Conservation (phyloP, 1,140 invertebrate genomes). For the Arion vulgaris region DNA sequence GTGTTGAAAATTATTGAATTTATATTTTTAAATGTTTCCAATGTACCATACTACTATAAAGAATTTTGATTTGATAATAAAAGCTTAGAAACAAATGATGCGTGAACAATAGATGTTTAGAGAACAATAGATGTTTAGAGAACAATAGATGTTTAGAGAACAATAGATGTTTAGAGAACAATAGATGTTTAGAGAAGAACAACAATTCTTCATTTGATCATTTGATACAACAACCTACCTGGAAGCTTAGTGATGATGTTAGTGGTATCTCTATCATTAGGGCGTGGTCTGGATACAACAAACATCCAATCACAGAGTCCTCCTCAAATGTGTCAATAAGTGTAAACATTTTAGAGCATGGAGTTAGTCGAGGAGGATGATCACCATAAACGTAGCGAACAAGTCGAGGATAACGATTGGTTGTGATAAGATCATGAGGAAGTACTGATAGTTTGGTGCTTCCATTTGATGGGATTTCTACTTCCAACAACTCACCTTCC, state of each 20-base stretch:
- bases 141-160: too few relatives aligned
- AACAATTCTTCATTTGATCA: too few relatives aligned
- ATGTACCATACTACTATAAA: too few relatives aligned
- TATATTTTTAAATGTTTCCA: too few relatives aligned
- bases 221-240: conserved; percentile 17
- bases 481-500: conserved; percentile 30
- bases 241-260: conserved; percentile 26
- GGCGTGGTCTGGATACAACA: conserved; percentile 38
- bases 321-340: conserved; percentile 39
- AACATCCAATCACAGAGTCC: conserved; percentile 33
- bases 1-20: too few relatives aligned
- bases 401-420: conserved; percentile 32
- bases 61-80: too few relatives aligned
- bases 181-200: too few relatives aligned
- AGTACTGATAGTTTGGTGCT: conserved; percentile 13
- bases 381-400: conserved; percentile 35
- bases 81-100: too few relatives aligned
- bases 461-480: conserved; percentile 26
- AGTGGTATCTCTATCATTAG: conserved; percentile 33
- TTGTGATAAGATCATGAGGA: background rate
- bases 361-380: conserved; percentile 31
- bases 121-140: too few relatives aligned
- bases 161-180: too few relatives aligned
- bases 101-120: too few relatives aligned
- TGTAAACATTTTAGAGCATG: conserved; percentile 28